Evolutionary conservation across 2,888 invertebrate species (phyloP).

Genomic region (Leptopilina myrica): DNA sequence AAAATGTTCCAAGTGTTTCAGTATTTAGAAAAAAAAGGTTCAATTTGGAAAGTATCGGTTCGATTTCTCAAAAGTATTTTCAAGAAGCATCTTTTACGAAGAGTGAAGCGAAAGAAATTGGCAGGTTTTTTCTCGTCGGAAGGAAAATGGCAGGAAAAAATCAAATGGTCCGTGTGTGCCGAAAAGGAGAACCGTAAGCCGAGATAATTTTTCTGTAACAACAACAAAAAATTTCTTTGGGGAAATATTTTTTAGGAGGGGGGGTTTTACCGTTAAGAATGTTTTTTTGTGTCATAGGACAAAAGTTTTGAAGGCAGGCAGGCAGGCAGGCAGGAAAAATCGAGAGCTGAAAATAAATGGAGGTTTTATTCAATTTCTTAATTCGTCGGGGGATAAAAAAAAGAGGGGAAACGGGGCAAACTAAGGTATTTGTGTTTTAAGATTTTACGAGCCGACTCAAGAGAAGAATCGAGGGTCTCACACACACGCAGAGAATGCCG

Average conservation of each 20-base stretch:
- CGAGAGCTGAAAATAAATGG: neutral
- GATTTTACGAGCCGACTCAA: no score
- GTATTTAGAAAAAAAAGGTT: neutral
- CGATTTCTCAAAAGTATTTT: neutral
- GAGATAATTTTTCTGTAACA: neutral
- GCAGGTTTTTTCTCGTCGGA: neutral
- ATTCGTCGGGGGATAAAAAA: no score
- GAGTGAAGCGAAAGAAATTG: neutral
- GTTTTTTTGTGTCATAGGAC: slow-evolving; percentile 43
- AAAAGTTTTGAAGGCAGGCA: no score
- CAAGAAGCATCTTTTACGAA: slow-evolving; percentile 21
- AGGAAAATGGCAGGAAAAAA: slow-evolving; percentile 47
- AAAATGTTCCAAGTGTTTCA: no score
- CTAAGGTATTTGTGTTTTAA: no score
- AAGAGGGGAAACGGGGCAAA: no score
- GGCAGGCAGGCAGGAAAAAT: neutral
- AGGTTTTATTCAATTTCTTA: no score
- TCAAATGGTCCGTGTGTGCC: neutral
- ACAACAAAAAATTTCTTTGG: slow-evolving; percentile 1
- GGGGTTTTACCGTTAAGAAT: slow-evolving; percentile 41
- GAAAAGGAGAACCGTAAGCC: neutral
- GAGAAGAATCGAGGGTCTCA: no score
- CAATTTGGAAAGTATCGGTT: slow-evolving; percentile 29
- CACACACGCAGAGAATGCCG: no score
- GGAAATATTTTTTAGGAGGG: slow-evolving; percentile 1